Conservation (phyloP, 2,888 invertebrate genomes). For the Linyphia triangularis region DNA sequence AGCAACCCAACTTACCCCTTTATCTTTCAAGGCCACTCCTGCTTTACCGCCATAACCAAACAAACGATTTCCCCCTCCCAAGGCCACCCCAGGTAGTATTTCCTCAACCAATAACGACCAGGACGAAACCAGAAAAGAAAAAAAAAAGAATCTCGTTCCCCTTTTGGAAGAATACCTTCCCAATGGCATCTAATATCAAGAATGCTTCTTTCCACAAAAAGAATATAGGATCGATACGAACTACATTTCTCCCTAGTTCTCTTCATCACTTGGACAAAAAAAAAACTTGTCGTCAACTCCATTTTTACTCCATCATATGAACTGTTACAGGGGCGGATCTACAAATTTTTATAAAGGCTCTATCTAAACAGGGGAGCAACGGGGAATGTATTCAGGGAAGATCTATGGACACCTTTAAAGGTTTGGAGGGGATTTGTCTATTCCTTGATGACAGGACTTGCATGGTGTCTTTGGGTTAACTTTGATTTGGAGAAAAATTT, state of each 20-base stretch:
- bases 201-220: slow-evolving; percentile 19
- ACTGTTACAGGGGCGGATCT: not conserved
- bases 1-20: not conserved
- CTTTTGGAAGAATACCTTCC: slow-evolving; percentile 10
- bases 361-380: too few relatives aligned
- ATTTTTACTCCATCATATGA: slow-evolving; percentile 57
- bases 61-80: not conserved
- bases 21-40: not conserved
- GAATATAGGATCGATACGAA: slow-evolving; percentile 58
- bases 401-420: too few relatives aligned
- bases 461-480: too few relatives aligned
- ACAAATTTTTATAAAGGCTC: not conserved
- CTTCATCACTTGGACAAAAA: slow-evolving; percentile 36
- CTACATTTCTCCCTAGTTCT: slow-evolving; percentile 64
- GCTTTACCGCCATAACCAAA: not conserved
- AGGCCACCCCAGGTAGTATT: not conserved
- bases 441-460: too few relatives aligned
- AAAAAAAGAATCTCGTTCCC: not conserved
- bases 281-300: slow-evolving; percentile 41
- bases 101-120: not conserved
- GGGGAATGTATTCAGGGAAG: not conserved
- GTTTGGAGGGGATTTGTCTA: too few relatives aligned
- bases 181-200: slow-evolving; percentile 23
- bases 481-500: too few relatives aligned
- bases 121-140: not conserved